Base-by-base conservation (phyloP, 2,113 vertebrate genomes). In the Ceyx cyanopectus region DNA sequence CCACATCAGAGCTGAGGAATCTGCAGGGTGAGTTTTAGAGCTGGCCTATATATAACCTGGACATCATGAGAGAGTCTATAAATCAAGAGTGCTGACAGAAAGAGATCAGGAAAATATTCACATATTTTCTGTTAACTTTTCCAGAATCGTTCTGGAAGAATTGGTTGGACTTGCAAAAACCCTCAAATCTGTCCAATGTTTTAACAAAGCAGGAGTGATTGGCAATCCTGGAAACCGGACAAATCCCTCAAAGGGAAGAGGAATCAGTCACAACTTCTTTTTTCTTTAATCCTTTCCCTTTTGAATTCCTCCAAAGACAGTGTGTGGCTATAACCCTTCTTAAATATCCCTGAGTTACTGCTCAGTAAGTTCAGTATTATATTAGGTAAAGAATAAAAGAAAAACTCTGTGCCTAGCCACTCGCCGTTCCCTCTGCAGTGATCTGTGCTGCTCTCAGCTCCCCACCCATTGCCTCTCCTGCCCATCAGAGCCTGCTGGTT, bases 371-470 rank as follows among this genome's bases (percentile, higher is more conserved):
- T 50, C 75, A 68, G 7, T 27, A 29, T 37, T 37, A 12, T 56
- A 51, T 48, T 16, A 5, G 45, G 40, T 43, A 34, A 83, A 74
- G 57, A 75, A 60, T 26, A 41, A 76, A 65, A 48, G 34, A 45
- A 15, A 91, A 89, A 13, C 34, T 0, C 41, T 1, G 0, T 17
- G 14, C 21, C 53, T 7, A 34, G 54, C 32, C 41, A 13, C 10
- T 65, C 41, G 14, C 30, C 23, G 2, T 14, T 34, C 14, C 54
- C 41, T 34, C 30, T 3, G 7, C 61, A 46, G 30, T 11, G 72
- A 69, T 21, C 21, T 69, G 70, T 46, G 63, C 72, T 82, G 69
- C 62, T 66, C 54, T 14, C 62, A 65, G 68, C 1, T 30, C 29
- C 34, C 40, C 30, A 69, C 6, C 46, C 16, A 2, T 2, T 5